Conservation (phyloP, 37 sponge, comb jelly and placozoan species). For the Cliona cf. orientalis region DNA sequence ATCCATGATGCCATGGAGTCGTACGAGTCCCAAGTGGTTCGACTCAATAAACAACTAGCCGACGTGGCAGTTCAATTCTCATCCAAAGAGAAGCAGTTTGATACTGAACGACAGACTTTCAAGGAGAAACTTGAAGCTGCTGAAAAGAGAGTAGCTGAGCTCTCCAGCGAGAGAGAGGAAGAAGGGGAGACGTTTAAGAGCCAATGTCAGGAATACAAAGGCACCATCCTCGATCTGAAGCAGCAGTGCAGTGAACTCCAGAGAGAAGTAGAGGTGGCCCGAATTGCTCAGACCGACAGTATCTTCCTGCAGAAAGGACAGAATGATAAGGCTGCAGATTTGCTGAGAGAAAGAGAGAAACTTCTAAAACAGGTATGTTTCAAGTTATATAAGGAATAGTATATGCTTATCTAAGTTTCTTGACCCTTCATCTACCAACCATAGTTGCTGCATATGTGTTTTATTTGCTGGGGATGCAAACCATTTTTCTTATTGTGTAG, state of each 20-base stretch:
- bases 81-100: neutral
- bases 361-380: no score
- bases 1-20: conserved; percentile 21
- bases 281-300: no score
- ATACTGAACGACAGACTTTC: neutral
- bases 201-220: no score
- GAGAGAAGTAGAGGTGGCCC: no score
- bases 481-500: no score
- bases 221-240: no score
- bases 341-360: no score
- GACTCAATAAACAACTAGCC: conserved; percentile 34
- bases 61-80: conserved; percentile 1
- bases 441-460: no score
- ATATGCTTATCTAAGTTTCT: neutral
- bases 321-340: no score
- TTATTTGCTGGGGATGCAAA: no score
- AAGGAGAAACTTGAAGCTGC: neutral
- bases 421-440: neutral
- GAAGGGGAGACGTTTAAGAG: neutral
- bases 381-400: no score
- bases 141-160: neutral
- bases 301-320: no score
- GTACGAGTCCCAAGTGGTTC: conserved; percentile 11
- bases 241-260: neutral
- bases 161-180: neutral